Base-by-base conservation (phyloP, 2,113 vertebrate genomes). In the Megaceryle maxima region DNA sequence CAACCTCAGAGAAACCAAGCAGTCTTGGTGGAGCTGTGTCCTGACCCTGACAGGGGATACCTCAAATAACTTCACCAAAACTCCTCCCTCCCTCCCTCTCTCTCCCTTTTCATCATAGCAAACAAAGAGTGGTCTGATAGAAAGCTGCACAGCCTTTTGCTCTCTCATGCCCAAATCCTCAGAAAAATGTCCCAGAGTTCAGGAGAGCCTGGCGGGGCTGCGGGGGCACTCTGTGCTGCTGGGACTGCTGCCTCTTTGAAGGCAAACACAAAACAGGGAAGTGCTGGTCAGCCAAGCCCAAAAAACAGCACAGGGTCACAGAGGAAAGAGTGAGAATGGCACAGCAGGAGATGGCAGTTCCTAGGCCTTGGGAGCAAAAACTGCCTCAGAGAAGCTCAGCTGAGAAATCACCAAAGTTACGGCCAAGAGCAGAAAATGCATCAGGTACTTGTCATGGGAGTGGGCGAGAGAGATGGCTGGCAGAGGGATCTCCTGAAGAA, bases 271-370 rank as follows among this genome's bases (percentile, higher is more conserved):
- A 60, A 37, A n/a, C 10, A 28, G 33, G 25, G 35, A 35, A 35
- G 26, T 1, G 4, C 57, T 6, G 0, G 16, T 17, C 3, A 2
- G 22, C 51, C 1, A 1, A 51, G 37, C 41, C n/a, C 39, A 59
- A 33, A 44, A 10, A 2, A 22, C 39, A 53, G 69, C 63, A 62
- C 46, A 48, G 16, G 16, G 56, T 16, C 0, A 4, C 24, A 16
- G 50, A 43, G 19, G 50, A 64, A 69, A 26, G 19, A 87, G n/a
- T 2, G 3, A 56, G 26, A 35, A 35, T 0, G 3, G 22, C 33
- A 66, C 53, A 1, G 0, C 48, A 48, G 53, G 16, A 53, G 12
- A 2, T 41, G 81, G 25, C 6, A 8, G 29, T n/a, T 77, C 57
- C 56, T 51, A 41, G 29, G 11, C 28, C 39, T 66, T 59, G 12